Evolutionary conservation across 1,140 invertebrate species (phyloP), one percentile per base, ranked within the genome.

Genomic region (Ridgeia piscesae): DNA sequence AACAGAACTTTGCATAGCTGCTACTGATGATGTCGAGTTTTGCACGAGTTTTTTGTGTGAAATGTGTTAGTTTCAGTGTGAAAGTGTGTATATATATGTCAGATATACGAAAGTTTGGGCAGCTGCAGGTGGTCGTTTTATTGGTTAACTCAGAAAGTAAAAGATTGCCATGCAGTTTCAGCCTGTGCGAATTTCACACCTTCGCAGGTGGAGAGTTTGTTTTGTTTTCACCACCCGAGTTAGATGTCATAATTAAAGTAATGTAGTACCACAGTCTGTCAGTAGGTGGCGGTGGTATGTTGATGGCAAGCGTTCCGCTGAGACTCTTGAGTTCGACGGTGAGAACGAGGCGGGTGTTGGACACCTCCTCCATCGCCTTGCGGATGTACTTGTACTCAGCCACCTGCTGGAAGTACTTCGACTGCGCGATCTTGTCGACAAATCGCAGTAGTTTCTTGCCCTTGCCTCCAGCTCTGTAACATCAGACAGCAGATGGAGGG

Each of bases 281-380:
- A 88, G 98, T 97, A 0, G 99, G 99, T 88, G 98, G 98, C 35
- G 98, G 98, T 48, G 99, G 98, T 94, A 99, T 97, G 96, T 99
- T 99, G n/a, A 99, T 93, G 1, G 98, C 97, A 89, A 99, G 96
- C 33, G 97, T 97, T 0, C 99, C 99, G 93, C 97, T 97, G 92
- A 99, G 95, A 34, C 97, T 97, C 91, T 98, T 97, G 11, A 99
- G 96, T 95, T 98, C 98, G 8, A 99, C 98, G 93, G 97, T 98
- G 91, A 99, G 96, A 89, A 98, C 97, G 31, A 99, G 97, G 93
- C 98, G 98, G 0, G 98, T 99, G 94, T 99, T 98, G 0, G 98
- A 99, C 31, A 99, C 98, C 89, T 94, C 95, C 92, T 96, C 95
- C 95, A 96, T 96, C n/a, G 95, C 95, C 77, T 95, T 95, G 91